Percentiles rank a stretch among this genome's conserved stretches.
Conservation (phyloP, 2,888 invertebrate species). For the Metallyticus violacea region DNA sequence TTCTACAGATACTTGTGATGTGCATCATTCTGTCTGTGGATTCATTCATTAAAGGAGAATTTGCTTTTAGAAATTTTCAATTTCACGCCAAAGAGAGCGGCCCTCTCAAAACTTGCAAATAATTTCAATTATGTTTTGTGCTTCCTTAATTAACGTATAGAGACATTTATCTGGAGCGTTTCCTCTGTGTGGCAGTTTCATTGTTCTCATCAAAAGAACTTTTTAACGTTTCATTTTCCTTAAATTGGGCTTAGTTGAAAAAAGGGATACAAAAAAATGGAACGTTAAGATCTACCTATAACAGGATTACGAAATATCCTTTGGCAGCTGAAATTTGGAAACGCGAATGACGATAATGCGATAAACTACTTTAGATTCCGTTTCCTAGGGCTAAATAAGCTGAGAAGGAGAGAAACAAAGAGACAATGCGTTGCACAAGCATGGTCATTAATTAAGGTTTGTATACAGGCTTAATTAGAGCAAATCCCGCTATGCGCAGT, state of each 20-base stretch:
- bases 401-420: not conserved
- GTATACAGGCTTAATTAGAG: not conserved
- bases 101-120: too few species aligned
- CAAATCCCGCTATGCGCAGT: not conserved
- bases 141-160: not conserved
- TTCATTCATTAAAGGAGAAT: too few species aligned
- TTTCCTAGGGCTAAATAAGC: not conserved
- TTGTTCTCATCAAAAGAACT: not conserved
- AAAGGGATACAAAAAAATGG: not conserved
- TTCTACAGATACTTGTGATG: too few species aligned
- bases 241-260: not conserved
- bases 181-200: not conserved
- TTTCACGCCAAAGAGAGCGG: too few species aligned
- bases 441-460: not conserved
- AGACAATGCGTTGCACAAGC: too few species aligned
- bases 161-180: not conserved
- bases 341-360: not conserved
- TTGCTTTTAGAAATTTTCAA: too few species aligned
- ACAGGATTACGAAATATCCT: not conserved
- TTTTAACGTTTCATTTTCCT: not conserved
- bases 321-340: not conserved
- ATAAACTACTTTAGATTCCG: not conserved
- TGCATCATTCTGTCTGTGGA: too few species aligned
- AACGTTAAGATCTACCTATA: too few species aligned
- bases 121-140: too few species aligned